Base-by-base conservation (phyloP, 2,797 vertebrate species). In the Balearica regulorum region DNA sequence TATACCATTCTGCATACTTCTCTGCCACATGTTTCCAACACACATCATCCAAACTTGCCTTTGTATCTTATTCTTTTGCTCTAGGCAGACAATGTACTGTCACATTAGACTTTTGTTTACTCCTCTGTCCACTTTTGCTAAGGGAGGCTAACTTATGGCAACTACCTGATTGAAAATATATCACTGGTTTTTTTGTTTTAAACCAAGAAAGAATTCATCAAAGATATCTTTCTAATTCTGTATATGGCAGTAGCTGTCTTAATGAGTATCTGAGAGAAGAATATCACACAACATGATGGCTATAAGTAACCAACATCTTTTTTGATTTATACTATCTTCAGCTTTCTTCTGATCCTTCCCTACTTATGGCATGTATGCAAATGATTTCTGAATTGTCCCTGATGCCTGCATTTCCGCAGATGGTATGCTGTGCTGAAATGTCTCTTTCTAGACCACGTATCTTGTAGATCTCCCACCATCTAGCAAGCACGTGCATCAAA, bases 1-100 rank as follows among this genome's bases (percentile, higher is more conserved):
- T 31, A n/a, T 0, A 77, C 7, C 28, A 21, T 26, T 68, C 20
- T 29, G 62, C 0, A 0, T n/a, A 11, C 46, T 84, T 68, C 44
- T 68, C 51, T 75, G n/a, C 10, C 4, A 3, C 3, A n/a, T n/a
- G 5, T 60, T 78, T 44, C 48, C 37, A 72, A 83, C 53, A 35
- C 10, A 3, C 21, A 61, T 21, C 62, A 80, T 15, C 46, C 51
- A 66, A 62, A 18, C 0, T 0, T 39, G 16, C 6, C 29, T 89
- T 79, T 85, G 10, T 48, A 62, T 16, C 68, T 73, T 70, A 25
- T 3, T 11, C 5, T 39, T 76, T 73, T 48, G 31, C 14, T 64
- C n/a, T 31, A 44, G n/a, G 35, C 28, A 85, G 39, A 58, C 22
- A 76, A 28, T 4, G 11, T 39, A n/a, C 4, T 25, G 15, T 13